These are phyloP conservation scores for Helobdella robusta DNA, from an alignment of 2,888 invertebrate species.

Conservation along the genomic window DNA sequence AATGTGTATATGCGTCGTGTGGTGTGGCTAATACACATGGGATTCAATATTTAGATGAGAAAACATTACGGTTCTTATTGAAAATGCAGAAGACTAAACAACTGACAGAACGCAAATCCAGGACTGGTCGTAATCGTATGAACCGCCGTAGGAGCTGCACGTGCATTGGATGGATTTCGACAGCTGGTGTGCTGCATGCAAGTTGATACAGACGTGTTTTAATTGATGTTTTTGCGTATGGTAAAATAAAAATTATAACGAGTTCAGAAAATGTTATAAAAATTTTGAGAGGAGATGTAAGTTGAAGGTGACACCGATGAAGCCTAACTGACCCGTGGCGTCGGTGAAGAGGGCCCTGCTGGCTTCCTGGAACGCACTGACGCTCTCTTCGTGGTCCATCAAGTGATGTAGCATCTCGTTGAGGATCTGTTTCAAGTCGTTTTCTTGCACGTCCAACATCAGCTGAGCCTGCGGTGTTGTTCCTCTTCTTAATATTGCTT, in stretches of 20 bases:
- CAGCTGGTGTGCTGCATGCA: constrained; percentile 51
- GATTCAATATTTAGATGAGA: no score
- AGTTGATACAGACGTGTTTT: not conserved
- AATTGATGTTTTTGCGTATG: not conserved
- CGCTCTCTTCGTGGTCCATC: constrained; percentile 35
- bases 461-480: constrained; percentile 53
- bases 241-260: not conserved
- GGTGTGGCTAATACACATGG: no score
- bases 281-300: no score
- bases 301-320: no score
- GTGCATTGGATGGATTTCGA: constrained; percentile 55
- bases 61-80: no score
- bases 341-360: constrained; percentile 28
- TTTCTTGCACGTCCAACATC: constrained; percentile 54
- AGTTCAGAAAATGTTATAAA: no score
- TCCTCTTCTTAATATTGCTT: no score
- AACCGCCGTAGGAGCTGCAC: constrained; percentile 52
- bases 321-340: constrained; percentile 20
- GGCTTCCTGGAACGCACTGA: constrained; percentile 27
- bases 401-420: constrained; percentile 48
- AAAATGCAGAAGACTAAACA: no score
- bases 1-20: no score
- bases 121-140: constrained; percentile 56
- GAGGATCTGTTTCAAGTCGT: constrained; percentile 53
- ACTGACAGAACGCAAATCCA: constrained; percentile 57